Evolutionary conservation across 2,888 invertebrate genomes (phyloP).

Genomic region (Trachelus stipa): DNA sequence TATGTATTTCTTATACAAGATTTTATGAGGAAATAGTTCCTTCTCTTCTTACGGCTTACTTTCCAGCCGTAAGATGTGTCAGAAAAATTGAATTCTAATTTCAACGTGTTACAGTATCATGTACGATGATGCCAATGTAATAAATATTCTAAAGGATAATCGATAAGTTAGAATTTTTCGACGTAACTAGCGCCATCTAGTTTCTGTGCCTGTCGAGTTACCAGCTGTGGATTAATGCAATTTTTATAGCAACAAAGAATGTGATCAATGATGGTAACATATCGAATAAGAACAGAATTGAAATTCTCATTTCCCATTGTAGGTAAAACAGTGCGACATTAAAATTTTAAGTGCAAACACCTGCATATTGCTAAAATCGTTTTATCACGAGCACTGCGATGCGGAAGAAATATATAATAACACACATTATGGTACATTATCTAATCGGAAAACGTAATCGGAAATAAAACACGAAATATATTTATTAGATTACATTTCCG

Average conservation of each 20-base stretch:
- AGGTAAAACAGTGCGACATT: background rate
- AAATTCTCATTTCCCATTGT: background rate
- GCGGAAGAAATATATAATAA: too few relatives aligned
- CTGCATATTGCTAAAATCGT: background rate
- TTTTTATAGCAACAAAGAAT: background rate
- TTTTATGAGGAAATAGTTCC: too few relatives aligned
- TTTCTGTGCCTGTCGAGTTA: background rate
- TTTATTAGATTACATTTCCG: background rate
- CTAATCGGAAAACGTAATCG: background rate
- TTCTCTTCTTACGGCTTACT: background rate
- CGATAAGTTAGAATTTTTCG: background rate
- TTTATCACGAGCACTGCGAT: background rate
- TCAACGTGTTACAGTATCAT: too few relatives aligned
- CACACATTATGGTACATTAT: too few relatives aligned
- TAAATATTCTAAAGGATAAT: too few relatives aligned
- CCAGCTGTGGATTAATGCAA: background rate
- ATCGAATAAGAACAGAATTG: background rate
- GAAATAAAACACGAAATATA: background rate
- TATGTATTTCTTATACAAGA: too few relatives aligned
- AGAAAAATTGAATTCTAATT: too few relatives aligned
- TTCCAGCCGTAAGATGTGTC: background rate
- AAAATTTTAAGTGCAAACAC: background rate
- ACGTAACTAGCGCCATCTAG: background rate
- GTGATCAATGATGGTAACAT: background rate
- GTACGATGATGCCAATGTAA: too few relatives aligned